phyloP scores from a whole-genome alignment of 2,888 invertebrate genomes.

The Hymenopus coronatus region DNA sequence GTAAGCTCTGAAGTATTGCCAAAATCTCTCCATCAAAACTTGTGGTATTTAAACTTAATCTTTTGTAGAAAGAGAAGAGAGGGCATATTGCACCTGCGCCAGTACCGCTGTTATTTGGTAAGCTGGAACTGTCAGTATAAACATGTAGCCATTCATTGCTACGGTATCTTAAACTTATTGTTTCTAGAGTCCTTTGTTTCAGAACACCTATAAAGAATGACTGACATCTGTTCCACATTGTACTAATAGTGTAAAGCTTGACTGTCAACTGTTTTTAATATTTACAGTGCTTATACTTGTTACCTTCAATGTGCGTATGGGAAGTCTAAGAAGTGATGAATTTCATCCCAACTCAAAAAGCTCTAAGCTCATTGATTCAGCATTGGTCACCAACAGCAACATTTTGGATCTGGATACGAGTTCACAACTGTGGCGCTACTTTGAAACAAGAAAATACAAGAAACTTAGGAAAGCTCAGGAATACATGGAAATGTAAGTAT shows the following conservation, averaged over 20 bases:
- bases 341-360: constrained; percentile 59
- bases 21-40: too few species aligned
- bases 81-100: too few species aligned
- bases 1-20: too few species aligned
- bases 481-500: constrained; percentile 58
- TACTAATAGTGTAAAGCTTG: background rate
- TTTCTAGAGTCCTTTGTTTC: too few species aligned
- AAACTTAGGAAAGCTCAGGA: constrained; percentile 65
- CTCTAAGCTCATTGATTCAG: constrained; percentile 67
- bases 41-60: too few species aligned
- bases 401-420: constrained; percentile 69
- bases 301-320: constrained; percentile 66
- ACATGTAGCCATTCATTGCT: too few species aligned
- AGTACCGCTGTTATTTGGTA: too few species aligned
- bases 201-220: too few species aligned
- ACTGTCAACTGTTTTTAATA: background rate
- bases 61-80: too few species aligned
- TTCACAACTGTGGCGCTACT: constrained; percentile 64
- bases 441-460: constrained; percentile 70
- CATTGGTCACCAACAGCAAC: constrained; percentile 69
- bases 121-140: too few species aligned
- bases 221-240: too few species aligned
- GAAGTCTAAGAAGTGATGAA: constrained; percentile 63
- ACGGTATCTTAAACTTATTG: too few species aligned
- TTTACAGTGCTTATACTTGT: constrained; percentile 70